Base-by-base conservation (phyloP, 2,888 invertebrate species). In the Mycalesis mineus region DNA sequence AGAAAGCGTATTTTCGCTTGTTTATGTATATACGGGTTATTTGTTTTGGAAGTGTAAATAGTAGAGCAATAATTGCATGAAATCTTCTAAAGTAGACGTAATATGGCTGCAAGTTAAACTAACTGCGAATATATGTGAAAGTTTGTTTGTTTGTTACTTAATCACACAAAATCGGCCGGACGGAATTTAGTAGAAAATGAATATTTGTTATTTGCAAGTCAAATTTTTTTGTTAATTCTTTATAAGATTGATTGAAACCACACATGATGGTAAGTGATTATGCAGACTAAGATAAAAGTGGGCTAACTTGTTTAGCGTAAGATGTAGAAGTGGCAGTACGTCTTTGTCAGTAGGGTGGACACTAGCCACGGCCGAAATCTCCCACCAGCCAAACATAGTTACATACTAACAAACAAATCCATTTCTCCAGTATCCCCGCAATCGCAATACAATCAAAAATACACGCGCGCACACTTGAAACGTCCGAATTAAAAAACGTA, bases 1-100 rank as follows among this genome's bases (percentile, higher is more conserved):
- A 40, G 45, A 50, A 37, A 33, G 57, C 45, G 17, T n/a, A 50
- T 28, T 53, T 37, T 57, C 28, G 41, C 5, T 47, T n/a, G n/a
- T n/a, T n/a, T 14, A 41, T 9, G 36, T 51, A 7, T 13, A 37
- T 14, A 9, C 11, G 22, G 13, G 2, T 8, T 45, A 31, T 22
- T 45, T 49, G 49, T 49, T 49, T 49, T 49, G 22, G 37, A n/a
- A 22, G 22, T 33, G 33, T 49, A 13, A 31, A 45, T 14, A 13
- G 44, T 29, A 28, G 14, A 29, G 44, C 14, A 36, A 11, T 33
- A 15, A 33, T 33, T 48, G 15, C 33, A 33, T 7, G 33, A n/a
- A 45, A 15, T 45, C 44, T 45, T 14, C 31, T 31, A 45, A 9
- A 31, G 45, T 29, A 45, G 29, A 13, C 8, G 14, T 2, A 41